phyloP scores from a whole-genome alignment of 2,113 vertebrate species.

The Acrocephalus arundinaceus region DNA sequence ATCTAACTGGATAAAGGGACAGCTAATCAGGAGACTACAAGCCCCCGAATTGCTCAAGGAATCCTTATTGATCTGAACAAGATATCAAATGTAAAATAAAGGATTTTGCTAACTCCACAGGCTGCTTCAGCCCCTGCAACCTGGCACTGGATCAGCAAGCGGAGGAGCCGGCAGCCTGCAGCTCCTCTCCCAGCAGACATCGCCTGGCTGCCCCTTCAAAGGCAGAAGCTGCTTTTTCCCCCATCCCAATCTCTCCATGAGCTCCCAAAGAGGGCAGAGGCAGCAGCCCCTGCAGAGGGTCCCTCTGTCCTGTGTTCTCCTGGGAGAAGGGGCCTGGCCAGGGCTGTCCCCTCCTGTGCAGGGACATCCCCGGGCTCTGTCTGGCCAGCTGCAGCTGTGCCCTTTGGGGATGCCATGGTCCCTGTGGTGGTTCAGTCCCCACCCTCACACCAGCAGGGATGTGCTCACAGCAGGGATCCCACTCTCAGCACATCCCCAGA shows the following conservation, averaged over 20 bases:
- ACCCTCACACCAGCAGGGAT: neutral
- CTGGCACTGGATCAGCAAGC: neutral
- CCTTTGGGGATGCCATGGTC: neutral
- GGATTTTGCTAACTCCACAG: slow-evolving; percentile 27
- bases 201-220: neutral
- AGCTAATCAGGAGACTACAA: slow-evolving; percentile 35
- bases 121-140: slow-evolving; percentile 23
- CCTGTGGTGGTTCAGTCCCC: fast-evolving
- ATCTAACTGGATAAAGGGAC: slow-evolving; percentile 46
- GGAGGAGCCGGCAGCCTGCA: neutral
- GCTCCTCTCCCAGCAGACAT: neutral
- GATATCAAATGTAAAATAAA: slow-evolving; percentile 41
- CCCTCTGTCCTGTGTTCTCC: no score
- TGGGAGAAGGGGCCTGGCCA: fast-evolving
- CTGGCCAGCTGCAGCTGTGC: neutral
- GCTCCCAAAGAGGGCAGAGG: neutral
- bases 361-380: fast-evolving
- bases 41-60: slow-evolving; percentile 15
- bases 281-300: neutral
- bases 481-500: neutral
- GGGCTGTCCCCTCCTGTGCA: neutral
- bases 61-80: slow-evolving; percentile 35
- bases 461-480: fast-evolving
- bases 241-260: neutral
- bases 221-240: neutral